Evolutionary conservation across 1,140 invertebrate genomes (phyloP), one percentile per base, ranked within the genome.

Genomic region (Rhopalosiphum maidis): DNA sequence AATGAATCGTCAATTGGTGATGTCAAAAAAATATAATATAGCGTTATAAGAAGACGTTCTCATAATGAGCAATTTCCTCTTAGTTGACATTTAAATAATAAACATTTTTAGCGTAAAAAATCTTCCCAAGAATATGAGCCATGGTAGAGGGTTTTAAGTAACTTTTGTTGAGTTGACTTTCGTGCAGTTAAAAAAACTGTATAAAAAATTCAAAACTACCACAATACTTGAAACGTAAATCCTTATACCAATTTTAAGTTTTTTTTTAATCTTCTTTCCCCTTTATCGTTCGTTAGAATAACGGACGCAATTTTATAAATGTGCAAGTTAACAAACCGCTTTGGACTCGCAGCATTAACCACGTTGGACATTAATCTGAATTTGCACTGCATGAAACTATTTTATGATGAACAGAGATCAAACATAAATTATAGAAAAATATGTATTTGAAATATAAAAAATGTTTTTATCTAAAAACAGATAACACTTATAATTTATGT

Each of bases 291-390:
- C 22, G 48, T 37, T 54, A 22, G 87, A 35, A 54, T 51, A 51
- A 89, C 87, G 48, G 88, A 89, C 35, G 87, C 87, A 48, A 41
- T 41, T 89, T 89, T 89, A 89, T 89, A 54, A 89, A 89, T 89
- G 87, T n/a, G 88, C 51, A 54, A 89, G 88, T 89, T 89, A 89
- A 89, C 51, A 89, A 89, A 89, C 51, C 88, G 51, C 51, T 89
- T 89, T 51, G 88, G 88, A 89, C 88, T 89, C 51, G 88, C 88
- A 48, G 88, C 88, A 89, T 89, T 89, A 89, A 89, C 88, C 48
- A 35, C 88, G 35, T 35, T 89, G 35, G 88, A 89, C 88, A 89
- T 89, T 89, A 89, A 89, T 89, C 88, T 89, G 88, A 89, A 89
- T 89, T 89, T 89, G 35, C 88, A 55, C 51, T 55, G 88, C 88